These are phyloP conservation scores for Drosophila murphyi DNA, from an alignment of 1,140 invertebrate genomes.

Conservation along the genomic window DNA sequence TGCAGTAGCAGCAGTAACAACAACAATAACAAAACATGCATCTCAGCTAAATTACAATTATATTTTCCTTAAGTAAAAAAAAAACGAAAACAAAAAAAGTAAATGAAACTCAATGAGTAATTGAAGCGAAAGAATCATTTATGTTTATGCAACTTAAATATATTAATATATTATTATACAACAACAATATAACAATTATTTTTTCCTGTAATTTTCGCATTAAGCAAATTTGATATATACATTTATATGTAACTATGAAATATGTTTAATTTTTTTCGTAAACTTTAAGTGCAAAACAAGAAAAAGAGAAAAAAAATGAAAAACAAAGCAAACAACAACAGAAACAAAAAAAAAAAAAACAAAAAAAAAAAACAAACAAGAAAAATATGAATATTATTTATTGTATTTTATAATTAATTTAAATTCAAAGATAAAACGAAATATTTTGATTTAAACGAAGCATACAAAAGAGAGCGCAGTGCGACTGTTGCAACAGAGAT, in stretches of 20 bases:
- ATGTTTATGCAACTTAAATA: constrained; percentile 49
- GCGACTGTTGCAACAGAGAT: not conserved
- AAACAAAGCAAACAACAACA: constrained; percentile 48
- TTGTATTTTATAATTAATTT: constrained; percentile 82
- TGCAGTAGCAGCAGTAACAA: constrained; percentile 58
- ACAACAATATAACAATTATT: constrained; percentile 56
- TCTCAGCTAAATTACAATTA: constrained; percentile 71
- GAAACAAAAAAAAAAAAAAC: constrained; percentile 43
- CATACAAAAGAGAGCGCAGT: constrained; percentile 26
- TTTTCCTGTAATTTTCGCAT: constrained; percentile 67
- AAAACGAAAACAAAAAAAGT: constrained; percentile 26
- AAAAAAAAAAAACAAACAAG: constrained; percentile 12
- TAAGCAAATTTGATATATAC: constrained; percentile 58
- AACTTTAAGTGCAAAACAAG: constrained; percentile 61
- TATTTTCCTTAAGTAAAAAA: constrained; percentile 60
- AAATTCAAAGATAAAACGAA: constrained; percentile 43
- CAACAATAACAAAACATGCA: constrained; percentile 63
- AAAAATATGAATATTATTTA: constrained; percentile 67
- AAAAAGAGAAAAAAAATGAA: constrained; percentile 42
- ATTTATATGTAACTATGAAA: constrained; percentile 40
- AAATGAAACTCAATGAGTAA: constrained; percentile 13
- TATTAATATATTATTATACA: constrained; percentile 57
- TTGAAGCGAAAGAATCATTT: constrained; percentile 25
- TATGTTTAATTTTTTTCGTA: constrained; percentile 71
- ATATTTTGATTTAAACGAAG: constrained; percentile 51